Percentiles rank a stretch among this genome's conserved stretches.
phyloP scores from a whole-genome alignment of 2,113 vertebrate genomes.

The Rhynchomys soricoides region DNA sequence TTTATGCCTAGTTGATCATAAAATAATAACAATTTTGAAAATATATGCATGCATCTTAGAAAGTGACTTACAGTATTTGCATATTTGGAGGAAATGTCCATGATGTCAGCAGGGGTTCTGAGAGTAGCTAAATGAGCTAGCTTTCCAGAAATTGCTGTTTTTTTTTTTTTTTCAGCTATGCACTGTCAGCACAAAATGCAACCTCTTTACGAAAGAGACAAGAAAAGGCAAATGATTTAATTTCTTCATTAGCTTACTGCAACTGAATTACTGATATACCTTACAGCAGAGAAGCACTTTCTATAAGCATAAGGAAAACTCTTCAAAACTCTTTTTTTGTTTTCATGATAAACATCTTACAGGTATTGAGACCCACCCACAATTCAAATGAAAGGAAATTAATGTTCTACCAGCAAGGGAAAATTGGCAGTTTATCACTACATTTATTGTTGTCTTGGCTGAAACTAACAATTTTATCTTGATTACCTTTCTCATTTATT shows the following conservation, averaged over 20 bases:
- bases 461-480: constrained; percentile 31
- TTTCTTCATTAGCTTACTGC: constrained; percentile 82
- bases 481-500: constrained; percentile 33
- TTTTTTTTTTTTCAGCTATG: constrained; percentile 82
- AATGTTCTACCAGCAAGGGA: not conserved
- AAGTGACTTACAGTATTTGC: constrained; percentile 73
- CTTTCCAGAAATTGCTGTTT: constrained; percentile 77
- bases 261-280: constrained; percentile 72
- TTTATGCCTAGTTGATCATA: constrained; percentile 82
- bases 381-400: constrained; percentile 42
- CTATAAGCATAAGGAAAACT: constrained; percentile 56
- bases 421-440: constrained; percentile 26
- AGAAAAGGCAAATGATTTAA: constrained; percentile 82
- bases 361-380: constrained; percentile 27
- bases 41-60: constrained; percentile 75
- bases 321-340: not conserved
- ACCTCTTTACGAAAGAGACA: constrained; percentile 78
- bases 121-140: constrained; percentile 78
- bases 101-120: constrained; percentile 80
- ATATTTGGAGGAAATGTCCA: constrained; percentile 82
- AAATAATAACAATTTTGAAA: constrained; percentile 83
- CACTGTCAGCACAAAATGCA: constrained; percentile 76
- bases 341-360: constrained; percentile 15
- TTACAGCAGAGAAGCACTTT: constrained; percentile 30
- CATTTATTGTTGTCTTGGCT: not conserved